Base-by-base conservation (phyloP, 2,797 vertebrate species). In the Sarcoramphus papa region DNA sequence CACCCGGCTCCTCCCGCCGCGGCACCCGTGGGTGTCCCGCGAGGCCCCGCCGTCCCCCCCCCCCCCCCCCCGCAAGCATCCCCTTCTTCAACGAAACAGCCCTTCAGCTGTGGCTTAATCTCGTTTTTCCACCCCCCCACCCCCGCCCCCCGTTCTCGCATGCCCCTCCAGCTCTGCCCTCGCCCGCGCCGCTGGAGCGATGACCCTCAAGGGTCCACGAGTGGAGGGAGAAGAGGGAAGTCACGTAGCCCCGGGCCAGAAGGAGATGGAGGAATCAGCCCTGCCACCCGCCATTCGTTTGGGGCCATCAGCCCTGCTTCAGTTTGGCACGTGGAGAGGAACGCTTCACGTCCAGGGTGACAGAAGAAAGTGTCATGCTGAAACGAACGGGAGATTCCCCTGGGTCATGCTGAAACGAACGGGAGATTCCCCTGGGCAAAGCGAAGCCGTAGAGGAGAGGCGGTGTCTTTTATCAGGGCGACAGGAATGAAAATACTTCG, bases 311-410 rank as follows among this genome's bases (percentile, higher is more conserved):
- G n/a, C 45, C 47, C 18, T 18, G 25, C 63, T n/a, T 8, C 45
- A 27, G 28, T 12, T 17, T 13, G 59, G 40, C 16, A 35, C 1
- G 2, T 1, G 27, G n/a, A 40, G 27, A 28, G n/a, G 24, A 33
- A 11, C 1, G 0, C 64, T 35, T 41, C 30, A 0, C 0, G 18
- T 4, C 25, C 9, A 4, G 53, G 12, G 17, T 10, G 47, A 12
- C 4, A 2, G 40, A 16, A 60, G 22, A 43, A 74, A n/a, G n/a
- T n/a, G n/a, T 23, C 54, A 3, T 2, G 3, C 27, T 2, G 8
- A 54, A 70, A 70, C 0, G 7, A 45, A 6, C 1, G 2, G 19
- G n/a, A 47, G 23, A 22, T 54, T 10, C 30, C 40, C 21, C 37
- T 19, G 25, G 40, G 21, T 23, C 54, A 3, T 2, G 3, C 27